Conservation (phyloP, 1,140 invertebrate genomes). For the Panagrolaimus sp. region DNA sequence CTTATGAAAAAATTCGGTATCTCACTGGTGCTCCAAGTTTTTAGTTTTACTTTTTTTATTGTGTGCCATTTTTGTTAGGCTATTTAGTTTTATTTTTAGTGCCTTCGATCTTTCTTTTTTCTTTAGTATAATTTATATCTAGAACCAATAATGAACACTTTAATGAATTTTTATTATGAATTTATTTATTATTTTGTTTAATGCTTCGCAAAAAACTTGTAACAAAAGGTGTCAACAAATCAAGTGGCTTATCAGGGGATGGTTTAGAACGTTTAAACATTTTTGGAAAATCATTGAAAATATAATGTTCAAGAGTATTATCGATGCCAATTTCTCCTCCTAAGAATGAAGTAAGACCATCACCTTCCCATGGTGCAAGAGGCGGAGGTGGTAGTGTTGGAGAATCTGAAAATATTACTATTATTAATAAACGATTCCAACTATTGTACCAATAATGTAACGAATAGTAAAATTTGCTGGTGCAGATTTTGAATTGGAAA, state of each 20-base stretch:
- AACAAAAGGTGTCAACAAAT: neutral
- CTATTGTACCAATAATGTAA: conserved; percentile 43
- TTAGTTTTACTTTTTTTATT: conserved; percentile 41
- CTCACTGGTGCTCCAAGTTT: conserved; percentile 65
- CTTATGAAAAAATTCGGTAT: conserved; percentile 68
- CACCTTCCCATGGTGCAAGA: conserved; percentile 54
- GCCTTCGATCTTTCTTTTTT: too few relatives aligned
- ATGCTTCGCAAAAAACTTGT: conserved; percentile 14
- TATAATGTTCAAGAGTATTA: conserved; percentile 59
- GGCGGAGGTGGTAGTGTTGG: conserved; percentile 55
- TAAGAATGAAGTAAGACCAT: conserved; percentile 56
- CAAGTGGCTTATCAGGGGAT: conserved; percentile 6
- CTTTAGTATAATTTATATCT: too few relatives aligned
- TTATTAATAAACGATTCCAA: conserved; percentile 14
- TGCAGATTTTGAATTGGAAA: conserved; percentile 30
- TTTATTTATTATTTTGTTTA: conserved; percentile 8
- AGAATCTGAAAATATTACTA: conserved; percentile 35
- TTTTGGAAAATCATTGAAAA: conserved; percentile 57
- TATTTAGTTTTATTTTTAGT: too few relatives aligned
- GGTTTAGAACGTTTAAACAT: conserved; percentile 13
- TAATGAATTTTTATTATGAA: too few relatives aligned
- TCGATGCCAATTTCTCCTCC: conserved; percentile 43
- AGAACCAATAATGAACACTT: too few relatives aligned
- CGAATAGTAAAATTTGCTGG: conserved; percentile 51
- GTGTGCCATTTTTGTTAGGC: too few relatives aligned